Conservation (phyloP, 1,140 invertebrate species). For the Bombus pascuorum region DNA sequence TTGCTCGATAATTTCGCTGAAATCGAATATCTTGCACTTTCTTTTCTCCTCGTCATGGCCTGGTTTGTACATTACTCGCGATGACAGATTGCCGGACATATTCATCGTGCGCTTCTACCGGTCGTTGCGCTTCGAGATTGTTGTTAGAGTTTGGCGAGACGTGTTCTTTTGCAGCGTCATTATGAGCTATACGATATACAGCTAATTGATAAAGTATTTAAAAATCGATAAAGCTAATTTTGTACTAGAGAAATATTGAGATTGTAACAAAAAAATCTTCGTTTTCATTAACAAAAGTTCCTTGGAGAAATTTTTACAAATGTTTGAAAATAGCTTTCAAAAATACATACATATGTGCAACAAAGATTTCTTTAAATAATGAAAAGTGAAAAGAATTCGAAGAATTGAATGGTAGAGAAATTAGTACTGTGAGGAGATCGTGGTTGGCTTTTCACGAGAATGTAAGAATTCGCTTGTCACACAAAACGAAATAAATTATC, state of each 20-base stretch:
- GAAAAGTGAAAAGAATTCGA: background rate
- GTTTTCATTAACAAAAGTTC: background rate
- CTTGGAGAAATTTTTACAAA: background rate
- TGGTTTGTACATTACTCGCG: background rate
- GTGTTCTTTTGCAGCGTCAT: background rate
- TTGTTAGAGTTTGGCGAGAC: no score
- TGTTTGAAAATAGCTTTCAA: background rate
- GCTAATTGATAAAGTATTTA: no score
- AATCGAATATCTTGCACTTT: background rate
- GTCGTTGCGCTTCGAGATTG: background rate
- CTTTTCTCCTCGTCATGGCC: background rate
- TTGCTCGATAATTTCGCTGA: background rate
- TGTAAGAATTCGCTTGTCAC: conserved; percentile 38
- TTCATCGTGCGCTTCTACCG: no score
- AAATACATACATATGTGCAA: background rate
- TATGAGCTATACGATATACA: no score
- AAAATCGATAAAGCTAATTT: background rate
- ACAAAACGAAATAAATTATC: conserved; percentile 51
- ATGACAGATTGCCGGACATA: background rate
- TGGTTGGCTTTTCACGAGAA: conserved; percentile 17
- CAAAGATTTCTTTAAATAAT: background rate
- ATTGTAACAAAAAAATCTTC: background rate
- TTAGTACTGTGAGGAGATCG: background rate
- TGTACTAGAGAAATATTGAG: no score
- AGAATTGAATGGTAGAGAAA: background rate